Evolutionary conservation across 2,888 invertebrate species (phyloP), one percentile per base, ranked within the genome.

Genomic region (Protonemura montana): DNA sequence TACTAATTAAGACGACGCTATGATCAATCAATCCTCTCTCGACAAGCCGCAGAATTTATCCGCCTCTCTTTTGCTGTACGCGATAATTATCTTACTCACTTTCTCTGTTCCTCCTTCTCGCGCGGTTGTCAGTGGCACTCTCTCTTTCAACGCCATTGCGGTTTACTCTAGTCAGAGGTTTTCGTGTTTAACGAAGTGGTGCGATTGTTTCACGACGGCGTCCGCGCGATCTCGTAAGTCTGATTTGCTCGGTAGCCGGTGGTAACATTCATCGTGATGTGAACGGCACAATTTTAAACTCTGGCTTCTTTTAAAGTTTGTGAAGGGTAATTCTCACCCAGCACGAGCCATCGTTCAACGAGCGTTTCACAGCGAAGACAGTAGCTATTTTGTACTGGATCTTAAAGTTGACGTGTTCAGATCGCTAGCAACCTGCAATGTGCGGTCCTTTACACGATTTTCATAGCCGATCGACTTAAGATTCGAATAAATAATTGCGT

Each of bases 1-100:
- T 84, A 59, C 84, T 84, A 84, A 84, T 84, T 84, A 84, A 84
- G 84, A 84, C 84, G 84, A 84, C 59, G 84, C 84, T 84, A 84
- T 84, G 84, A 84, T 84, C 84, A 84, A 84, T 84, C 84, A 84
- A 84, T 84, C 76, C 81, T 28, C 26, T 7, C 26, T 76, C 84
- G 84, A 84, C 84, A 84, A 84, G 84, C 84, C 84, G 59, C 84
- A 84, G 59, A 84, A 84, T 84, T 84, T 84, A 84, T 84, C 84
- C 59, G 84, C 76, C 84, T 84, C 84, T 84, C 59, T 84, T 76
- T 59, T 59, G 16, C 59, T 59, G 59, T 21, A 59, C 28, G 81
- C 28, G 30, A 84, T 84, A 84, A 84, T 84, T 84, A 76, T 42
- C 35, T 42, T 35, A 3, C 82, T 83, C 21, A 30, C 81, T 81